phyloP scores from a whole-genome alignment of 2,113 vertebrate species.

The Oryzias melastigma region DNA sequence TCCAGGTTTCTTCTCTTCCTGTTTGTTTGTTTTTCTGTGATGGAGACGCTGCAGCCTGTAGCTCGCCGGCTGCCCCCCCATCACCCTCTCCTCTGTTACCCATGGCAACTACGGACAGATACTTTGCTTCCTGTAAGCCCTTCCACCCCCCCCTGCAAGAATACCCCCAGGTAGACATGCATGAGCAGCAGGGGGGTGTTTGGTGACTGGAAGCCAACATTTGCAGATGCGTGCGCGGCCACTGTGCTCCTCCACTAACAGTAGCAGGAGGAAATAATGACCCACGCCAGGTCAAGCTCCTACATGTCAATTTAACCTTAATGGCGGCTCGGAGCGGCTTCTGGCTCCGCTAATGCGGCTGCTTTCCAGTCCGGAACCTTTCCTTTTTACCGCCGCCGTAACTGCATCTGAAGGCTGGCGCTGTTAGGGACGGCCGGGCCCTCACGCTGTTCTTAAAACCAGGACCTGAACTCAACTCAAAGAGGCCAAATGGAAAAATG shows the following conservation, averaged over 20 bases:
- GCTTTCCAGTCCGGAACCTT: slow-evolving; percentile 10
- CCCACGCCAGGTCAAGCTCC: slow-evolving; percentile 50
- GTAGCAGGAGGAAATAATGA: slow-evolving; percentile 50
- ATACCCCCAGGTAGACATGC: slow-evolving; percentile 14
- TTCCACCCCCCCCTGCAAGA: slow-evolving; percentile 26
- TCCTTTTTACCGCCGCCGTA: slow-evolving; percentile 4
- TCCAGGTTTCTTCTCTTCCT: slow-evolving; percentile 5
- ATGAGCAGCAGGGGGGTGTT: slow-evolving; percentile 4
- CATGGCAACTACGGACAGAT: slow-evolving; percentile 68
- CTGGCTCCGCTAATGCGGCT: slow-evolving; percentile 6
- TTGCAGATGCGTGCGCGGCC: neutral
- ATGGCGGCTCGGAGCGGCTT: slow-evolving; percentile 31
- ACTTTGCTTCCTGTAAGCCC: slow-evolving; percentile 36
- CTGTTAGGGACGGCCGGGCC: slow-evolving; percentile 1
- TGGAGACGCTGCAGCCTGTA: slow-evolving; percentile 40
- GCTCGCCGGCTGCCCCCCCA: slow-evolving; percentile 30
- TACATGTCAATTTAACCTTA: slow-evolving; percentile 59
- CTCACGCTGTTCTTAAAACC: neutral
- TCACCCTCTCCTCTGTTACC: slow-evolving; percentile 53
- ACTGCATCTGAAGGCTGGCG: slow-evolving; percentile 1
- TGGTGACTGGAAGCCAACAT: slow-evolving; percentile 8
- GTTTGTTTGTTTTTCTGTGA: slow-evolving; percentile 29
- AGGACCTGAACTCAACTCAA: neutral
- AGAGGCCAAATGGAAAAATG: no score
- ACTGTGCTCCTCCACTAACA: slow-evolving; percentile 35